Percentiles rank a stretch among this genome's conserved stretches.
phyloP scores from a whole-genome alignment of 2,113 vertebrate species.

The Rhinichthys klamathensis region DNA sequence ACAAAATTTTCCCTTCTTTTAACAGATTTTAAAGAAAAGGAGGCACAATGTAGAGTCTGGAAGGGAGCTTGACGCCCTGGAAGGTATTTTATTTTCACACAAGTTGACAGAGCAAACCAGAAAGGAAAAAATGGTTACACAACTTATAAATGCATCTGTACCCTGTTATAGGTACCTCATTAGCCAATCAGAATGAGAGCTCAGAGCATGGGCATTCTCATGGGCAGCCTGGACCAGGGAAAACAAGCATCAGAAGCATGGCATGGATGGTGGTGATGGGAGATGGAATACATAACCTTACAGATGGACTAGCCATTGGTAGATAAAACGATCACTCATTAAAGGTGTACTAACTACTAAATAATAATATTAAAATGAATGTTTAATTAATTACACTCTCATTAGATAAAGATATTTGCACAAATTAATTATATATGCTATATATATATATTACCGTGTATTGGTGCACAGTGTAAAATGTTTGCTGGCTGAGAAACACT shows the following conservation, averaged over 20 bases:
- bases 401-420: not conserved
- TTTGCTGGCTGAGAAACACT: not conserved
- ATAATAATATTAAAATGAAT: not conserved
- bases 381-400: no score
- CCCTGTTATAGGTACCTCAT: constrained; percentile 34
- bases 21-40: constrained; percentile 47
- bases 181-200: constrained; percentile 17
- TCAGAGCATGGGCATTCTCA: constrained; percentile 54
- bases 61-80: constrained; percentile 43
- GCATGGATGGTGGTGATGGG: constrained; percentile 65
- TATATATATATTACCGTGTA: no score
- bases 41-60: constrained; percentile 30
- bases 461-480: no score
- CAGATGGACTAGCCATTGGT: constrained; percentile 82
- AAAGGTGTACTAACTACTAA: not conserved
- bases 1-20: not conserved
- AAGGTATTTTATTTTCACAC: constrained; percentile 31
- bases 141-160: not conserved
- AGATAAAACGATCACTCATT: not conserved
- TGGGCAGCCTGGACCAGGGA: not conserved
- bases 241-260: constrained; percentile 47
- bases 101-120: not conserved
- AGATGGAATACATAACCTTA: constrained; percentile 63
- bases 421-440: no score
- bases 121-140: not conserved